Evolutionary conservation across 1,140 invertebrate species (phyloP).

Genomic region (Danaus plexippus): DNA sequence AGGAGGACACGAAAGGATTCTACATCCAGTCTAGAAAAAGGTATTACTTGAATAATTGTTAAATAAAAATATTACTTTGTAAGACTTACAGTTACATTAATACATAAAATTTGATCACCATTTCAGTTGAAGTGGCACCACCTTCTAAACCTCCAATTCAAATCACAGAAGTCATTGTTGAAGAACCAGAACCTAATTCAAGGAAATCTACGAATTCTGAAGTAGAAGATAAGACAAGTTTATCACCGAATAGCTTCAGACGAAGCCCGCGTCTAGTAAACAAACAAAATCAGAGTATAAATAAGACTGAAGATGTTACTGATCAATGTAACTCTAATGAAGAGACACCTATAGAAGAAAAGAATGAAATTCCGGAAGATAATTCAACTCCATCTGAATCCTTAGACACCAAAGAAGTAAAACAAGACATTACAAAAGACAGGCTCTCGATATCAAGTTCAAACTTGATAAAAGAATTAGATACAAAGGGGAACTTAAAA

Average conservation of each 20-base stretch:
- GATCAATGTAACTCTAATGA: too few species aligned
- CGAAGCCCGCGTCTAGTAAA: conserved; percentile 32
- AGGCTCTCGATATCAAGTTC: conserved; percentile 25
- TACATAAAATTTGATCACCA: not conserved
- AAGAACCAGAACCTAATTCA: conserved; percentile 37
- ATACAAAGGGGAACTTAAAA: conserved; percentile 21
- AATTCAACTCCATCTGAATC: not conserved
- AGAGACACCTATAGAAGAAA: conserved; percentile 12
- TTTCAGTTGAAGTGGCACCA: conserved; percentile 28
- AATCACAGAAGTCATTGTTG: conserved; percentile 38
- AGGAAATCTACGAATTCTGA: conserved; percentile 24
- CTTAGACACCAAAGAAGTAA: conserved; percentile 7
- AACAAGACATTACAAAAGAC: conserved; percentile 12
- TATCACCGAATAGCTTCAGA: conserved; percentile 15
- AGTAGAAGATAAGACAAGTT: conserved; percentile 13
- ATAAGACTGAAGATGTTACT: conserved; percentile 4
- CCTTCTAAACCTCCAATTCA: conserved; percentile 19
- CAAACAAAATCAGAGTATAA: conserved; percentile 11
- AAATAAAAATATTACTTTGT: too few species aligned
- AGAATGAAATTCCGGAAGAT: conserved; percentile 9
- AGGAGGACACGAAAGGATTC: conserved; percentile 56
- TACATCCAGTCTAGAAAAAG: conserved; percentile 49
- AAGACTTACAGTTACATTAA: too few species aligned
- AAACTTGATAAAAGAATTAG: conserved; percentile 29
- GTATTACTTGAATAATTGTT: conserved; percentile 19